Base-by-base conservation (phyloP, 2,113 vertebrate species). In the Grammomys dolichurus region DNA sequence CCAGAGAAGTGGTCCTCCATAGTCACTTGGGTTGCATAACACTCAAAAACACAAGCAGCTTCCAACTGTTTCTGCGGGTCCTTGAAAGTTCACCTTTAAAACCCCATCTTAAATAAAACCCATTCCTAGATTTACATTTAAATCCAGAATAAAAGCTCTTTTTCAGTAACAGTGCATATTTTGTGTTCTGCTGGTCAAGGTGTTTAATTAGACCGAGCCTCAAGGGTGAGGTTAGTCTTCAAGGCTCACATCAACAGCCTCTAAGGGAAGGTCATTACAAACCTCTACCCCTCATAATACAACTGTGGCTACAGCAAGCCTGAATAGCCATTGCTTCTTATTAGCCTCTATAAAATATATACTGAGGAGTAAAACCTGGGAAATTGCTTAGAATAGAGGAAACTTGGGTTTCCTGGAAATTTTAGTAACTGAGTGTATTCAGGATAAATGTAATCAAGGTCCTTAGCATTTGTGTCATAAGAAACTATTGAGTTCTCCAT, bases 91-190 rank as follows among this genome's bases (percentile, higher is more conserved):
- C 81, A 92, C 63, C 40, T 82, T 89, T 69, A 70, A 93, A 87
- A 70, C 70, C 3, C 26, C 12, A 56, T 26, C 19, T 95, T 78
- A 95, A 70, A 16, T 31, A 40, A 4, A 87, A 82, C 28, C 54
- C 4, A 65, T 84, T 96, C 26, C 75, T 93, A 73, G 19, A 8
- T 78, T 96, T 58, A 92, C 89, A 81, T 22, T 93, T 75, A 94
- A 54, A 67, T 73, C 26, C 65, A 58, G 4, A 75, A 46, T 93
- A 33, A 90, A 90, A 51, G 0, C 43, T 92, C 22, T 46, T 14
- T 91, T 81, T 72, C 51, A 80, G 40, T n/a, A 46, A 58, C 58
- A 93, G 43, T 48, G 56, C 20, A 54, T 14, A 76, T 69, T 86
- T 93, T 72, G 3, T 78, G 67, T 94, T 93, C 43, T 17, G 81